A percentile compares a stretch with the other conserved stretches of the same genome.
Evolutionary conservation across 2,888 invertebrate species (phyloP).

Genomic region (Miltochrista miniata): DNA sequence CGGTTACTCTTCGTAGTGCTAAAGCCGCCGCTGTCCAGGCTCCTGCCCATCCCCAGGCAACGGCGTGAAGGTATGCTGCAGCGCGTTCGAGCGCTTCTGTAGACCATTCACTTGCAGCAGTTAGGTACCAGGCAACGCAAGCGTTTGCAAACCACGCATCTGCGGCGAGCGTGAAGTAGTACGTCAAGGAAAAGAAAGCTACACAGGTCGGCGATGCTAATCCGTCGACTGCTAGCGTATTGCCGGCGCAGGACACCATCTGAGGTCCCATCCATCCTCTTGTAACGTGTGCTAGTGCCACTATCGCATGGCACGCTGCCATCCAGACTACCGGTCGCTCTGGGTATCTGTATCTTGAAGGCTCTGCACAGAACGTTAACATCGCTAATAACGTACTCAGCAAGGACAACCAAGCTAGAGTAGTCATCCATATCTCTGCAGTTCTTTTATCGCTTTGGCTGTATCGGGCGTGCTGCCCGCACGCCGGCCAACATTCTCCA

Average conservation of each 20-base stretch:
- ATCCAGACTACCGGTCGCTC: constrained; percentile 96
- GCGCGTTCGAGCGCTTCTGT: constrained; percentile 95
- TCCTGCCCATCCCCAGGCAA: constrained; percentile 94
- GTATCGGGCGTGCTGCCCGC: constrained; percentile 88
- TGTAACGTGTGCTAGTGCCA: constrained; percentile 89
- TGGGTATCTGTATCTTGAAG: constrained; percentile 95
- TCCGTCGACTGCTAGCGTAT: constrained; percentile 75
- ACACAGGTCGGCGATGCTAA: constrained; percentile 85
- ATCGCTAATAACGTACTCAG: constrained; percentile 92
- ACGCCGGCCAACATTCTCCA: constrained; percentile 85
- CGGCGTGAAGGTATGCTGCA: constrained; percentile 92
- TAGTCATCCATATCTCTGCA: constrained; percentile 89
- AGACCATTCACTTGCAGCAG: constrained; percentile 96
- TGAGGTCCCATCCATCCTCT: constrained; percentile 85
- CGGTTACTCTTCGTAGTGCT: constrained; percentile 90
- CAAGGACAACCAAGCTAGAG: constrained; percentile 90
- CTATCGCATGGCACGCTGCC: constrained; percentile 93
- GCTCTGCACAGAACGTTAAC: constrained; percentile 95
- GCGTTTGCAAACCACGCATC: constrained; percentile 95
- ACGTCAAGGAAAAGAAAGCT: constrained; percentile 88
- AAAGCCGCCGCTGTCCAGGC: constrained; percentile 93
- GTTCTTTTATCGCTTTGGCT: constrained; percentile 86
- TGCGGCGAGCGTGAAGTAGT: constrained; percentile 91
- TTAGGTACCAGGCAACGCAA: constrained; percentile 94
- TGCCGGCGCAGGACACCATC: constrained; percentile 61